phyloP scores from a whole-genome alignment of 92 coral and sea anemone genomes.

The Muricea muricata region DNA sequence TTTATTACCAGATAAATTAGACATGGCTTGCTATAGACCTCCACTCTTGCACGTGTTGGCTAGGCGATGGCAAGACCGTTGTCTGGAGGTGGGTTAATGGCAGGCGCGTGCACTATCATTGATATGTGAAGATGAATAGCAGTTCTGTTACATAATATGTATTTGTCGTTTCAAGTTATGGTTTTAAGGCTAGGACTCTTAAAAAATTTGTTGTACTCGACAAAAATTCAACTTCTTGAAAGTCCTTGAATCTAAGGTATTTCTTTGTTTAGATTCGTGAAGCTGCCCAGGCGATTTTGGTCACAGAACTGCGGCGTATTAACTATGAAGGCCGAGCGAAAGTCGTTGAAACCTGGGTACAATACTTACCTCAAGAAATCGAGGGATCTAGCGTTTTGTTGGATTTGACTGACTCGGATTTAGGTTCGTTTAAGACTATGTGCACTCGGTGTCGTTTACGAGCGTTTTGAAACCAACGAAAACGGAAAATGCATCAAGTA shows the following conservation, averaged over 20 bases:
- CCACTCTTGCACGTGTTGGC: slow-evolving; percentile 94
- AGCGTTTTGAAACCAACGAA: too few relatives aligned
- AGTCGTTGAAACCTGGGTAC: slow-evolving; percentile 98
- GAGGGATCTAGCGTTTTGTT: slow-evolving; percentile 61
- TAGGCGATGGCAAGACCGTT: slow-evolving; percentile 99
- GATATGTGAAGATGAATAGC: background rate
- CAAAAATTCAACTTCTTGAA: too few relatives aligned
- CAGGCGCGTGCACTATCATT: background rate
- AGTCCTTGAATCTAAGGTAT: too few relatives aligned
- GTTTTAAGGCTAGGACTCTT: too few relatives aligned
- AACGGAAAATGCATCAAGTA: too few relatives aligned
- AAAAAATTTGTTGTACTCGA: too few relatives aligned
- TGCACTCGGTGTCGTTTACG: too few relatives aligned
- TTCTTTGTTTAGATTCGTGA: slow-evolving; percentile 80
- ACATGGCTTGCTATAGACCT: slow-evolving; percentile 78
- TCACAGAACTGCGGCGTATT: slow-evolving; percentile 92
- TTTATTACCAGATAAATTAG: slow-evolving; percentile 86
- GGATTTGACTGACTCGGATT: slow-evolving; percentile 9
- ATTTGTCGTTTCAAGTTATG: too few relatives aligned
- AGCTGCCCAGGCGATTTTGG: slow-evolving; percentile 92
- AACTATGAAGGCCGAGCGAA: slow-evolving; percentile 89
- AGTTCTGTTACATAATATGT: background rate
- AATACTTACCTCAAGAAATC: slow-evolving; percentile 87
- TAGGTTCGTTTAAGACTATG: slow-evolving; percentile 1
- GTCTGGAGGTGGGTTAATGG: slow-evolving; percentile 80